These are phyloP conservation scores for Cyclophora albipunctata DNA, from an alignment of 2,888 invertebrate species.

Conservation along the genomic window DNA sequence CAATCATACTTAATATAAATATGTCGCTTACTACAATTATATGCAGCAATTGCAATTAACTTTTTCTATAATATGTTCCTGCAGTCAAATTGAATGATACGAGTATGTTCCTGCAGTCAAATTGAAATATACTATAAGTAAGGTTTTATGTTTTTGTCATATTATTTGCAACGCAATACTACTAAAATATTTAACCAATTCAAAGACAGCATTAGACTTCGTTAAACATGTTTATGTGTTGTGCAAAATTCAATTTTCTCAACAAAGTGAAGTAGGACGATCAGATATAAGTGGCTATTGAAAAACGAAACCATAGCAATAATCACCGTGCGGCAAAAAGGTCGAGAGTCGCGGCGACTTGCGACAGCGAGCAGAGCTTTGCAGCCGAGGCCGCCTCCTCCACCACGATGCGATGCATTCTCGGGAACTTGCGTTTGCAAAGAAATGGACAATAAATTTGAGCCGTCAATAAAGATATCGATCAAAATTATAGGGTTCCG, in stretches of 20 bases:
- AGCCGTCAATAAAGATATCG: slow-evolving; percentile 72
- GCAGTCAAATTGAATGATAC: too few species aligned
- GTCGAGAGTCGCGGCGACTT: slow-evolving; percentile 48
- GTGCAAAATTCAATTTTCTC: slow-evolving; percentile 60
- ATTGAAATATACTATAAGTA: too few species aligned
- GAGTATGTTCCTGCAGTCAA: too few species aligned
- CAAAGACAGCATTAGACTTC: slow-evolving; percentile 12
- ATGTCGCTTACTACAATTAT: too few species aligned
- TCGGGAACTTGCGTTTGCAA: slow-evolving; percentile 61
- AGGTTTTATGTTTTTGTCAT: too few species aligned
- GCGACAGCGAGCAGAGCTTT: slow-evolving; percentile 37
- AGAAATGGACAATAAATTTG: slow-evolving; percentile 73
- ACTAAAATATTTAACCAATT: not conserved
- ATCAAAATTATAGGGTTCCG: slow-evolving; percentile 74
- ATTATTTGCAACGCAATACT: too few species aligned
- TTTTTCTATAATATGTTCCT: too few species aligned
- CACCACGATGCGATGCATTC: slow-evolving; percentile 33
- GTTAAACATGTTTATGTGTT: slow-evolving; percentile 33
- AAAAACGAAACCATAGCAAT: slow-evolving; percentile 69
- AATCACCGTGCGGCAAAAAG: slow-evolving; percentile 55
- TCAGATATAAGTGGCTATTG: slow-evolving; percentile 69
- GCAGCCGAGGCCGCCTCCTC: slow-evolving; percentile 43
- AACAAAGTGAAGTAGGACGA: slow-evolving; percentile 61
- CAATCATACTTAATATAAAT: too few species aligned
- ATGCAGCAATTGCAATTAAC: too few species aligned